phyloP scores from a whole-genome alignment of 2,888 invertebrate genomes.

The Calliphora vomitoria region DNA sequence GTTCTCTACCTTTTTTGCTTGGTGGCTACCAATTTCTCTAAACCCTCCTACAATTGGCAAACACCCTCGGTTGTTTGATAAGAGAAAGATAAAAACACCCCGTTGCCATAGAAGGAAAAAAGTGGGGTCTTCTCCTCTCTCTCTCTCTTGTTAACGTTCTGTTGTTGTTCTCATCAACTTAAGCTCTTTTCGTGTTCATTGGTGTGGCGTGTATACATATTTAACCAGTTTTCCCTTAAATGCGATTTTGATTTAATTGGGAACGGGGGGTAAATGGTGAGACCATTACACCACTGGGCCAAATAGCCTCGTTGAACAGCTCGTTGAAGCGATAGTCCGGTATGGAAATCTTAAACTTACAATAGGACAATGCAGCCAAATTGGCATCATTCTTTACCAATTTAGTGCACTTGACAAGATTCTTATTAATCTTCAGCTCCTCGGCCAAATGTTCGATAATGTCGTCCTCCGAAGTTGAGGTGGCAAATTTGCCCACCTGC shows the following conservation, averaged over 20 bases:
- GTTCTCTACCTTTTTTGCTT: slow-evolving; percentile 35
- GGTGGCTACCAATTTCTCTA: neutral
- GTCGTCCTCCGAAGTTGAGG: slow-evolving; percentile 82
- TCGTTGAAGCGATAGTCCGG: slow-evolving; percentile 83
- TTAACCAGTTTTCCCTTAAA: slow-evolving; percentile 76
- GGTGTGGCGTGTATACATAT: slow-evolving; percentile 58
- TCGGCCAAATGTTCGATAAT: slow-evolving; percentile 82
- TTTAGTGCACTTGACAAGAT: slow-evolving; percentile 82
- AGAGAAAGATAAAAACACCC: slow-evolving; percentile 18
- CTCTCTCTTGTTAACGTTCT: slow-evolving; percentile 26
- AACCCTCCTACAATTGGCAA: slow-evolving; percentile 42
- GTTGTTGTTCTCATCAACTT: slow-evolving; percentile 60
- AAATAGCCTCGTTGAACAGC: slow-evolving; percentile 82
- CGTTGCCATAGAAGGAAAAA: neutral
- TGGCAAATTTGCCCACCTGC: slow-evolving; percentile 82
- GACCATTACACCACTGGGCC: slow-evolving; percentile 83
- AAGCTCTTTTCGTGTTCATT: slow-evolving; percentile 65
- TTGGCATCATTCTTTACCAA: slow-evolving; percentile 82
- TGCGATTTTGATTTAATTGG: slow-evolving; percentile 82
- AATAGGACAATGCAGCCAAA: slow-evolving; percentile 81
- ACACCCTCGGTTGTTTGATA: slow-evolving; percentile 36
- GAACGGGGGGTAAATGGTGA: slow-evolving; percentile 82
- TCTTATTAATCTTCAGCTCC: slow-evolving; percentile 82
- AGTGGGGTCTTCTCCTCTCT: neutral
- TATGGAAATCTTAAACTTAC: slow-evolving; percentile 82